A percentile compares a stretch with the other conserved stretches of the same genome.
phyloP scores from a whole-genome alignment of 2,888 invertebrate species.

The Chaitophorus viminalis region DNA sequence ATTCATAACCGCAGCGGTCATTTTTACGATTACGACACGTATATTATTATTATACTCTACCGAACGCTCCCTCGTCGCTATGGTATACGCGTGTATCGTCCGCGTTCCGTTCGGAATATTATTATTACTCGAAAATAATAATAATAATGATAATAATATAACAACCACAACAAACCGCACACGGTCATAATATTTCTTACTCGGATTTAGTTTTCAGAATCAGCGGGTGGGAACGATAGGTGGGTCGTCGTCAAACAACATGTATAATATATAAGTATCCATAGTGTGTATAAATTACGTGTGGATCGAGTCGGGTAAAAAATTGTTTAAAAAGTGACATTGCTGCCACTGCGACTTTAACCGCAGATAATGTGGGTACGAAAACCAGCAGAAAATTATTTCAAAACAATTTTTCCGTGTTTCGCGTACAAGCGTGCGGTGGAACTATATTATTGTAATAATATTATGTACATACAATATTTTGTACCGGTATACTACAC shows the following conservation, averaged over 20 bases:
- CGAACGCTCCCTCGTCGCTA: neutral
- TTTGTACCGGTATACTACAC: too few species aligned
- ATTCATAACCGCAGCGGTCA: constrained; percentile 50
- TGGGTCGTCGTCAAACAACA: constrained; percentile 16
- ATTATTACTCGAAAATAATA: constrained; percentile 28
- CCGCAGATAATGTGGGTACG: too few species aligned
- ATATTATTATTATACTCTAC: neutral
- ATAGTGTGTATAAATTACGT: neutral
- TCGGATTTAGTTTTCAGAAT: neutral
- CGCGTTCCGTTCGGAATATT: constrained; percentile 37
- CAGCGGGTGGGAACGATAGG: constrained; percentile 57
- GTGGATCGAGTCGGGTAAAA: neutral
- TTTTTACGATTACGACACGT: constrained; percentile 48
- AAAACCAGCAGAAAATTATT: too few species aligned
- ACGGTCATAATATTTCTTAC: constrained; percentile 50
- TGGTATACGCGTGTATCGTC: too few species aligned
- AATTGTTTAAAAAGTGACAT: neutral
- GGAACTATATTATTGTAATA: too few species aligned
- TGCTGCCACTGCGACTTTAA: too few species aligned
- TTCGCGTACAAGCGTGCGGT: too few species aligned
- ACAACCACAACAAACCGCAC: constrained; percentile 23
- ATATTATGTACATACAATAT: too few species aligned
- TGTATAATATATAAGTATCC: neutral
- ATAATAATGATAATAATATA: constrained; percentile 15
- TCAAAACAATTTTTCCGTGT: too few species aligned